Percentiles rank a stretch among this genome's conserved stretches.
phyloP scores from a whole-genome alignment of 2,888 invertebrate species.

The Oxystoma pomonae region DNA sequence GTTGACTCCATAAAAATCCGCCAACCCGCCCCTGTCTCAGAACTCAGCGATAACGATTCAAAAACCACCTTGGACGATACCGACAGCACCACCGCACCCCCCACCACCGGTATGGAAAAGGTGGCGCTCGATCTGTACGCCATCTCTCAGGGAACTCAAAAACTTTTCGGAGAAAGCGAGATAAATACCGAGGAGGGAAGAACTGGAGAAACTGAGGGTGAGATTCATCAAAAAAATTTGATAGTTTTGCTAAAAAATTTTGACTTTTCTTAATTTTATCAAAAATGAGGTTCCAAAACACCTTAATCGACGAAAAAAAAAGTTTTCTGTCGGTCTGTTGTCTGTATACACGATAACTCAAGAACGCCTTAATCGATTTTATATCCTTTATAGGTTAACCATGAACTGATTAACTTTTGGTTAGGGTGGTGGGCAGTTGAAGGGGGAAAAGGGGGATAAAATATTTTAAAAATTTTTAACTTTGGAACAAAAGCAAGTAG shows the following conservation, averaged over 20 bases:
- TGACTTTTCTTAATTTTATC: no score
- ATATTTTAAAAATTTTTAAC: no score
- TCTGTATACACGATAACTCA: no score
- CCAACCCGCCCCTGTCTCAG: slow-evolving; percentile 13
- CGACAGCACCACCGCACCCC: slow-evolving; percentile 7
- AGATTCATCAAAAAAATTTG: neutral
- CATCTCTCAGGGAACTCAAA: slow-evolving; percentile 62
- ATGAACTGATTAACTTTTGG: no score
- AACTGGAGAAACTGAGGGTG: slow-evolving; percentile 24
- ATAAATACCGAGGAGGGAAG: slow-evolving; percentile 42
- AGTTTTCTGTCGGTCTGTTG: no score
- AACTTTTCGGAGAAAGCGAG: slow-evolving; percentile 46
- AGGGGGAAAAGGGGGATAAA: no score
- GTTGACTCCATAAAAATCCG: neutral
- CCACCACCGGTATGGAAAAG: slow-evolving; percentile 41
- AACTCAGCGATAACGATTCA: slow-evolving; percentile 13
- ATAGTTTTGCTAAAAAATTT: neutral
- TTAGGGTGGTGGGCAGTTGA: no score
- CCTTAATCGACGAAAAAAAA: no score
- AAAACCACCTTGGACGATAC: slow-evolving; percentile 6
- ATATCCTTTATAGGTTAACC: no score
- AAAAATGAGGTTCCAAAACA: no score
- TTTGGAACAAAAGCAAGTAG: no score
- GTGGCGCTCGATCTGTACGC: slow-evolving; percentile 78
- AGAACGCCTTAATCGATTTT: no score